A percentile compares a stretch with the other conserved stretches of the same genome.
These are phyloP conservation scores for Rhinolophus ferrumequinum DNA, from an alignment of 2,113 vertebrate species.

Conservation along the genomic window DNA sequence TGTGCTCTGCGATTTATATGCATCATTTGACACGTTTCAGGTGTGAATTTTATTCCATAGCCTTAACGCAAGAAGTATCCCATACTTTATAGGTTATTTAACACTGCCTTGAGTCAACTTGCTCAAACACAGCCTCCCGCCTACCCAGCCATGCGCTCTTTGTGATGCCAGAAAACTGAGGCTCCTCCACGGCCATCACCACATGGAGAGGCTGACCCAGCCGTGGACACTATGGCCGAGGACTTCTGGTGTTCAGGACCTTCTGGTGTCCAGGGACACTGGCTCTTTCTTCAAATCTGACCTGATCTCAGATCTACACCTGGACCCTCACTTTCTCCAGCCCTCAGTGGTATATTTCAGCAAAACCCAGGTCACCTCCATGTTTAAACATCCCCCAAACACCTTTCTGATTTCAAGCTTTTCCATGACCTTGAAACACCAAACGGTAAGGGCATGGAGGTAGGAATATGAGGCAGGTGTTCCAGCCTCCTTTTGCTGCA, in stretches of 20 bases:
- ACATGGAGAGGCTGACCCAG: background rate
- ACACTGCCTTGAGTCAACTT: background rate
- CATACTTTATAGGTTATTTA: background rate
- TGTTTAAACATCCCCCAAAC: background rate
- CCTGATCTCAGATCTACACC: background rate
- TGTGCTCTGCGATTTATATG: background rate
- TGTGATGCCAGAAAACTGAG: background rate
- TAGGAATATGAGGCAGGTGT: background rate
- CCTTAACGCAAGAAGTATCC: background rate
- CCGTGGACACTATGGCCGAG: background rate
- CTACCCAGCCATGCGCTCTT: background rate
- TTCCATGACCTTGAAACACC: background rate
- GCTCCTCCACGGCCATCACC: background rate
- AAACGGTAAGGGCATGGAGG: background rate
- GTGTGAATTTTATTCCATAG: background rate
- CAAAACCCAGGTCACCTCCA: background rate
- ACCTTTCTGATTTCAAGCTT: background rate
- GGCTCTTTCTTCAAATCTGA: background rate
- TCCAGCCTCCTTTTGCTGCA: background rate
- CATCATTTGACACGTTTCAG: background rate
- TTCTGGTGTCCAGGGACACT: background rate
- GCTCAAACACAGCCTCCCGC: background rate
- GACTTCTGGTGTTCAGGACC: background rate
- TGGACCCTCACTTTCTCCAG: background rate
- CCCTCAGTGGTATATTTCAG: background rate